Evolutionary conservation across 2,888 invertebrate species (phyloP), one percentile per base, ranked within the genome.

Genomic region (Beris chalybata): DNA sequence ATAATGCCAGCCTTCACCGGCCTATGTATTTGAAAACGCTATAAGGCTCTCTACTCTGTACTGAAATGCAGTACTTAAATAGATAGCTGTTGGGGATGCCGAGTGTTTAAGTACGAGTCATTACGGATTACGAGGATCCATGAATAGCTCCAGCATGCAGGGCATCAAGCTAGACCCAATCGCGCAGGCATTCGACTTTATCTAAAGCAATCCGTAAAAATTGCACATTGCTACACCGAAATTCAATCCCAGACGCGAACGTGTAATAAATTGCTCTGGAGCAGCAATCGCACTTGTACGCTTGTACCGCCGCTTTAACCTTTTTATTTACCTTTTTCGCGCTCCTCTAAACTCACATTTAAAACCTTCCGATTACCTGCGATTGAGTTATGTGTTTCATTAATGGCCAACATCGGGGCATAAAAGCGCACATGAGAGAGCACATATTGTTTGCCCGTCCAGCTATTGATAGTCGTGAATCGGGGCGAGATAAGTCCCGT

Each of bases 351-450:
- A 53, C 63, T 64, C 67, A 30, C 69, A 67, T 69, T 69, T 67
- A 68, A 64, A 43, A 58, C 52, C 57, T 57, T 65, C 57, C 70
- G 66, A 68, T 70, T 66, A 68, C 63, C 64, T 64, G 61, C 61
- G 70, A 70, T 70, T 70, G 70, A 70, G 66, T 70, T 70, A 70
- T 70, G 70, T 68, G 68, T 70, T 70, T 70, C 70, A 70, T 70
- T 70, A 70, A 70, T 70, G 70, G 63, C 48, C 65, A 66, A 69
- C 69, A 69, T 61, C 63, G 50, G 65, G 67, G 65, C 69, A 69
- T 69, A 32, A 44, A 38, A 13, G 48, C 44, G 9, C 12, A 58
- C 29, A 47, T 48, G 48, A 13, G 30, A 50, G 47, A 64, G 58
- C 50, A 55, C 66, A 69, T 57, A 69, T 66, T 69, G 68, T 69